Conservation (phyloP, 2,797 vertebrate genomes). For the Coregonus sp. region DNA sequence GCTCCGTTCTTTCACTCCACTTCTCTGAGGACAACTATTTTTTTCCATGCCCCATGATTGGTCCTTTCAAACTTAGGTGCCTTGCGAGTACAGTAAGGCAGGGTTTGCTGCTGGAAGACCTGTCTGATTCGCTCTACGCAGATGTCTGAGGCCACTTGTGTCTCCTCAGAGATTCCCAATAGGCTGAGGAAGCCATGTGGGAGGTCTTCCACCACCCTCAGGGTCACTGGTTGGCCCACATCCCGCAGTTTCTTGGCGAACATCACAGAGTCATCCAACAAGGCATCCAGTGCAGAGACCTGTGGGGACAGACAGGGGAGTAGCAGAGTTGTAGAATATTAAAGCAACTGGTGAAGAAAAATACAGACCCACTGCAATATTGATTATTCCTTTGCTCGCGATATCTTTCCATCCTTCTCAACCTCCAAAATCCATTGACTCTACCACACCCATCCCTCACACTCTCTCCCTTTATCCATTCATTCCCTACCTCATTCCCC, state of each 20-base stretch:
- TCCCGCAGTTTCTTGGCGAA: conserved; percentile 84
- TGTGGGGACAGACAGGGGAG: conserved; percentile 39
- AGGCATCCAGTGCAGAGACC: conserved; percentile 87
- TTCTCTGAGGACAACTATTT: no score
- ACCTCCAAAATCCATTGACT: no score
- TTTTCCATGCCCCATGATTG: not conserved
- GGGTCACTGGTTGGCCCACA: conserved; percentile 78
- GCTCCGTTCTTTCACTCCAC: not conserved
- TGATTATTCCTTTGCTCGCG: no score
- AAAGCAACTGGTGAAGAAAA: no score
- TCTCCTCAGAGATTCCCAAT: conserved; percentile 80
- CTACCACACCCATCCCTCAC: not conserved
- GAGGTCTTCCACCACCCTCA: conserved; percentile 84
- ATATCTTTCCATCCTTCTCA: no score
- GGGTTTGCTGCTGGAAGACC: conserved; percentile 61
- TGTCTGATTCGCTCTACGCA: conserved; percentile 78
- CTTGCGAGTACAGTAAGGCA: conserved; percentile 3
- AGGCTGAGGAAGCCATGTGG: conserved; percentile 91
- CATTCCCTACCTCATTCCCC: not conserved
- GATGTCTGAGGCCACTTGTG: conserved; percentile 71
- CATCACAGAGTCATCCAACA: conserved; percentile 91
- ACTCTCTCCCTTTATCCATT: not conserved
- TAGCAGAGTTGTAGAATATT: not conserved
- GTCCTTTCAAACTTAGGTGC: conserved; percentile 43
- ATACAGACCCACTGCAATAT: no score